These are phyloP conservation scores for Cantharis rustica DNA, from an alignment of 2,888 invertebrate species.

Conservation along the genomic window DNA sequence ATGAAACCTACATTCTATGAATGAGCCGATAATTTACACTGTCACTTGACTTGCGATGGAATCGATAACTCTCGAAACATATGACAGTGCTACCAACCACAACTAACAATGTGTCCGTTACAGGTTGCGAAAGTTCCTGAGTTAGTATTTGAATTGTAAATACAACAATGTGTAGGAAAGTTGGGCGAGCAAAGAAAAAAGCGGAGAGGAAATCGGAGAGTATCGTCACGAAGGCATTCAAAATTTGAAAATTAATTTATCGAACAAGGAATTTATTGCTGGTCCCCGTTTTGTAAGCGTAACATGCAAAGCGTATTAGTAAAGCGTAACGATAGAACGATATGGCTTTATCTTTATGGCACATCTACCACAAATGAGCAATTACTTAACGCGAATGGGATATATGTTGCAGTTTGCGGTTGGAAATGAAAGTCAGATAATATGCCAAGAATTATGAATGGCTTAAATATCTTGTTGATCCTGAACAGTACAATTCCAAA, in stretches of 20 bases:
- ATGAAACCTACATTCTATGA: neutral
- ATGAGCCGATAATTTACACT: neutral
- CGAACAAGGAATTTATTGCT: neutral
- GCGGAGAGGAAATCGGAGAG: no score
- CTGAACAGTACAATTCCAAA: neutral
- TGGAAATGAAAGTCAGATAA: constrained; percentile 11
- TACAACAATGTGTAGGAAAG: neutral
- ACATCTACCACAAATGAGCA: constrained; percentile 47
- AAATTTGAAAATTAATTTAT: neutral
- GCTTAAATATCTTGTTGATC: constrained; percentile 6
- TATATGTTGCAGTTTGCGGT: constrained; percentile 26
- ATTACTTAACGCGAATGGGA: constrained; percentile 46
- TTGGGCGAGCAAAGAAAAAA: neutral
- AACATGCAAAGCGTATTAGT: constrained; percentile 8
- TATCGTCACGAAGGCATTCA: no score
- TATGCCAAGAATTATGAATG: constrained; percentile 22
- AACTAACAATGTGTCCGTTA: neutral
- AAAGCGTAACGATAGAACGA: constrained; percentile 5
- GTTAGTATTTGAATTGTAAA: neutral
- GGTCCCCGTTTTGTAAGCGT: constrained; percentile 3
- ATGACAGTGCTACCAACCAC: neutral
- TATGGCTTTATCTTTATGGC: constrained; percentile 40
- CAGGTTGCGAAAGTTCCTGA: neutral
- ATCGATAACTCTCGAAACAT: neutral
- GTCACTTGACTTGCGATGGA: neutral